phyloP scores from a whole-genome alignment of 2,888 invertebrate species.

The Drosophila crucigera region DNA sequence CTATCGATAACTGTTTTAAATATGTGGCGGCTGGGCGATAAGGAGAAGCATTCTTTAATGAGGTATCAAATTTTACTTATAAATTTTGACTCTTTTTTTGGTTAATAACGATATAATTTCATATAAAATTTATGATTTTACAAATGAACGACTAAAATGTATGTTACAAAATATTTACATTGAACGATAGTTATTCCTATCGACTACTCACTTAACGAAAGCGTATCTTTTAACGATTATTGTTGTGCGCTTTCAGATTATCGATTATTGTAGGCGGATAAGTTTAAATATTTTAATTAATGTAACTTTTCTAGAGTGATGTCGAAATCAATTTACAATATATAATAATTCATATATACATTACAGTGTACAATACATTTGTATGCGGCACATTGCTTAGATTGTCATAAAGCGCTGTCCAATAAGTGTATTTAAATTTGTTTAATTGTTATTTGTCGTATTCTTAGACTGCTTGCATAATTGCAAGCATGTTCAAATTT shows the following conservation, averaged over 20 bases:
- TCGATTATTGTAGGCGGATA: neutral
- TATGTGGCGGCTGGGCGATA: constrained; percentile 11
- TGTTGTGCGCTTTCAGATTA: neutral
- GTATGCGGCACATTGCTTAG: neutral
- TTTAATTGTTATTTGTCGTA: constrained; percentile 6
- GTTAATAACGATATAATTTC: neutral
- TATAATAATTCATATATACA: neutral
- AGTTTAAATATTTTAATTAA: neutral
- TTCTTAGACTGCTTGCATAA: constrained; percentile 47
- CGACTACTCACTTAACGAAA: constrained; percentile 2
- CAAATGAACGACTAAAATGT: neutral
- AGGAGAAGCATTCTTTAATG: neutral
- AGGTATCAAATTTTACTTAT: neutral
- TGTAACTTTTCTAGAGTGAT: neutral
- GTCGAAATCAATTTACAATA: neutral
- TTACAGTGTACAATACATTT: neutral
- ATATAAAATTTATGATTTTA: neutral
- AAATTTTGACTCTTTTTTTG: neutral
- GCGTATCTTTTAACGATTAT: neutral
- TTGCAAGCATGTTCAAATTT: constrained; percentile 48
- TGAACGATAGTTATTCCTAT: neutral
- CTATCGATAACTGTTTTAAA: constrained; percentile 15
- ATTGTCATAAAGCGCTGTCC: constrained; percentile 5
- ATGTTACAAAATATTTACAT: neutral
- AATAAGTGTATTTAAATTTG: neutral